phyloP scores from a whole-genome alignment of 2,888 invertebrate genomes.

The Himalopsyche japonica region DNA sequence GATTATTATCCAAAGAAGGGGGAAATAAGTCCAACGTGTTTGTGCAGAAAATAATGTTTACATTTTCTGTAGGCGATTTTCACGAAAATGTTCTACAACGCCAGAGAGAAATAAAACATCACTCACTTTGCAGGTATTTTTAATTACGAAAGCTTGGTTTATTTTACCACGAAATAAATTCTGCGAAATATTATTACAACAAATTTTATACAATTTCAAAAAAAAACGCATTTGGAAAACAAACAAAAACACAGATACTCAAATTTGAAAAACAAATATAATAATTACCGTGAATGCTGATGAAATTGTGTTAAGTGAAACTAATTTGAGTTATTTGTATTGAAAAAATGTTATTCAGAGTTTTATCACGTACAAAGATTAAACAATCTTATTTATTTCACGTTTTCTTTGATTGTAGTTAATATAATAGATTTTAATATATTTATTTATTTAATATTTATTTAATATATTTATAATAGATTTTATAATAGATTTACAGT shows the following conservation, averaged over 20 bases:
- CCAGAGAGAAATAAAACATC: background rate
- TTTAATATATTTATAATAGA: no score
- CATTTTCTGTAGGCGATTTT: slow-evolving; percentile 22
- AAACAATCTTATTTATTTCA: no score
- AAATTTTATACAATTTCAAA: background rate
- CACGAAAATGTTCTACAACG: slow-evolving; percentile 4
- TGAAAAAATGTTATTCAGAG: no score
- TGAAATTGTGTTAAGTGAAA: no score
- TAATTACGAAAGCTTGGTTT: background rate
- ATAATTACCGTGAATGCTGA: no score
- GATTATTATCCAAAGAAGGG: background rate
- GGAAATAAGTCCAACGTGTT: slow-evolving; percentile 18
- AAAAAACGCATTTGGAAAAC: background rate
- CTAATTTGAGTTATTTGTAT: no score
- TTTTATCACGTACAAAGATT: no score
- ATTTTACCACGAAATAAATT: background rate
- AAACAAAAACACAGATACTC: background rate
- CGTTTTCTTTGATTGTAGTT: no score
- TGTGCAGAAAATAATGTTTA: slow-evolving; percentile 27
- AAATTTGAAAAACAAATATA: no score
- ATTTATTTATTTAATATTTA: no score
- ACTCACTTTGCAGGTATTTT: background rate
- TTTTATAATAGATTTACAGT: no score
- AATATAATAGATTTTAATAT: no score
- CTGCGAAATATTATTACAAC: background rate